Evolutionary conservation across 2,888 invertebrate species (phyloP).

Genomic region (Ormyrus thymus): DNA sequence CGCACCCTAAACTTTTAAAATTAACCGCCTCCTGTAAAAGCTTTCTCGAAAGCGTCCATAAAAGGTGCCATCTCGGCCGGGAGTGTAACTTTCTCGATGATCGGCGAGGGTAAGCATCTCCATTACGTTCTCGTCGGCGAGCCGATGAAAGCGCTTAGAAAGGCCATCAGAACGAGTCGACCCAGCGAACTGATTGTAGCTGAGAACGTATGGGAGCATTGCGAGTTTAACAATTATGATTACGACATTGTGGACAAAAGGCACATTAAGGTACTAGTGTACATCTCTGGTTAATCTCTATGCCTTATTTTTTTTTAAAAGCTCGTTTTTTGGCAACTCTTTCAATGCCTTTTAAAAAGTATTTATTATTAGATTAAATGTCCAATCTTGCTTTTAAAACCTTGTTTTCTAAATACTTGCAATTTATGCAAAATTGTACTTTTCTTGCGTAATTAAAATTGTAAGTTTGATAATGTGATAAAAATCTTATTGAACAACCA

Average conservation of each 20-base stretch:
- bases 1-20: neutral
- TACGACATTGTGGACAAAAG: constrained; percentile 67
- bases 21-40: constrained; percentile 66
- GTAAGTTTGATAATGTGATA: too few species aligned
- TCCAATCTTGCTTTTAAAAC: too few species aligned
- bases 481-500: too few species aligned
- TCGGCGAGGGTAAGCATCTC: constrained; percentile 77
- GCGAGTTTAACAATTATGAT: constrained; percentile 77
- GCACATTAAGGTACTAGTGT: constrained; percentile 75
- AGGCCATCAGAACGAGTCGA: constrained; percentile 76
- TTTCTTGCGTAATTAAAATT: too few species aligned
- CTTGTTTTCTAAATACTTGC: too few species aligned
- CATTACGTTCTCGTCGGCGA: constrained; percentile 78
- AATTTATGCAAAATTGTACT: too few species aligned
- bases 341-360: neutral
- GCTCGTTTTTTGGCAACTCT: neutral
- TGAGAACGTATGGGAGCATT: constrained; percentile 78
- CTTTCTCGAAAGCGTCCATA: constrained; percentile 1
- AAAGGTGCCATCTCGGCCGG: constrained; percentile 79
- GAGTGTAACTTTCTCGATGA: constrained; percentile 77
- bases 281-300: too few species aligned
- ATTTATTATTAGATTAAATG: too few species aligned
- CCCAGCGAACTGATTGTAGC: constrained; percentile 78
- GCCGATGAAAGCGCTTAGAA: constrained; percentile 77
- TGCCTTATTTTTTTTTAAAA: too few species aligned